Evolutionary conservation across 2,113 vertebrate species (phyloP).

Genomic region (Thamnophis sirtalis): DNA sequence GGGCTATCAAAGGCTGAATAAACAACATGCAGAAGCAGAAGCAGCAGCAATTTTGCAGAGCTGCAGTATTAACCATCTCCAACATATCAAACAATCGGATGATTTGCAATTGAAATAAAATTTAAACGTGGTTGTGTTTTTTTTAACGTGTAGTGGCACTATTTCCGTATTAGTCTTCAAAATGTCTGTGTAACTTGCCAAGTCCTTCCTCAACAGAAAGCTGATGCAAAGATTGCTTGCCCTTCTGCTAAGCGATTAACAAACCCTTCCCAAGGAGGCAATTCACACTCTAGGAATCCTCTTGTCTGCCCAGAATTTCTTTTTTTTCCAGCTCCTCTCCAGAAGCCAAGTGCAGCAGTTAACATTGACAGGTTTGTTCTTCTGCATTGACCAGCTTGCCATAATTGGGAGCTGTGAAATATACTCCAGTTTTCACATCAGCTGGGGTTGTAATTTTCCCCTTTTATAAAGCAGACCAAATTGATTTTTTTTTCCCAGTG

Average conservation of each 20-base stretch:
- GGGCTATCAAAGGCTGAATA: not conserved
- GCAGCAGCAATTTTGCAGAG: not conserved
- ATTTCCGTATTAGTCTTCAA: not conserved
- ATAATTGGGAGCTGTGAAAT: slow-evolving; percentile 38
- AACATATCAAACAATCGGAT: not conserved
- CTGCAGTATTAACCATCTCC: not conserved
- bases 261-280: not conserved
- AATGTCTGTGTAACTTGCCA: not conserved
- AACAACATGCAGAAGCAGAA: not conserved
- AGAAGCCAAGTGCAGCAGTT: slow-evolving; percentile 43
- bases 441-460: not conserved
- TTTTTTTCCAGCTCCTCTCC: slow-evolving; percentile 27
- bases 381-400: slow-evolving; percentile 20
- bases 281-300: not conserved
- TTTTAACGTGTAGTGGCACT: not conserved
- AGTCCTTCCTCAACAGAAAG: not conserved
- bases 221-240: not conserved
- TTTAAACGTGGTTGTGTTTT: accelerated
- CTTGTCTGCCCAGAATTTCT: slow-evolving; percentile 18
- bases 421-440: not conserved
- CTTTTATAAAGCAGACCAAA: not conserved
- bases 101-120: not conserved
- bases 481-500: not conserved
- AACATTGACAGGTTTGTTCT: slow-evolving; percentile 38
- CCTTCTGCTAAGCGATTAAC: not conserved